Base-by-base conservation (phyloP, 1,140 invertebrate species). In the Scylla paramamosain region DNA sequence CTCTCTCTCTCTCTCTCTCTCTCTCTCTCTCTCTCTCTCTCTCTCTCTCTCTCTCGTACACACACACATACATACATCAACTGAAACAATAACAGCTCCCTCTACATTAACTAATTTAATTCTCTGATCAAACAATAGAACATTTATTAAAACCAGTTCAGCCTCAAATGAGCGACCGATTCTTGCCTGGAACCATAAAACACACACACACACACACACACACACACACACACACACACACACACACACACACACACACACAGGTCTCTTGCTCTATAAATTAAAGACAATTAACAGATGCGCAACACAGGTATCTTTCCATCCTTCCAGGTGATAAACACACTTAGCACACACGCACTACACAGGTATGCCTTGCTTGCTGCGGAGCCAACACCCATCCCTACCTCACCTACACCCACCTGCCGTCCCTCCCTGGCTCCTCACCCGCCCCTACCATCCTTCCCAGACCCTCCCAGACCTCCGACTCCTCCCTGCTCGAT, bases 1-100 rank as follows among this genome's bases (percentile, higher is more conserved):
- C 86, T 88, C 86, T 88, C 86, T 88, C 86, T 88, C 86, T 88
- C 86, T 46, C 86, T 45, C n/a, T 45, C 45, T 46, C 86, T 88
- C 32, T 88, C 86, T 88, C 31, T 45, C 86, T 46, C 45, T 88
- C 32, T 88, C 86, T 88, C 45, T 88, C 31, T 45, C 86, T 88
- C 67, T 77, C 67, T 77, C 67, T 77, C 67, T 77, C 67, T n/a
- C 67, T n/a, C 67, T 2, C 39, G 6, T 6, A 39, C 39, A 39
- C 52, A 16, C 52, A 16, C 52, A 16, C 12, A n/a, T 2, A 25
- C 67, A n/a, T 77, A 77, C 12, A 25, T 77, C 67, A 77, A 20
- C 0, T 77, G 1, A 25, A 77, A 77, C 67, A 77, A 77, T n/a
- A 77, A 77, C 8, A 77, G 16, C n/a, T n/a, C 67, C 6, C 25